Percentiles rank a stretch among this genome's conserved stretches.
Evolutionary conservation across 2,888 invertebrate genomes (phyloP).

Genomic region (Laspeyria flexula): DNA sequence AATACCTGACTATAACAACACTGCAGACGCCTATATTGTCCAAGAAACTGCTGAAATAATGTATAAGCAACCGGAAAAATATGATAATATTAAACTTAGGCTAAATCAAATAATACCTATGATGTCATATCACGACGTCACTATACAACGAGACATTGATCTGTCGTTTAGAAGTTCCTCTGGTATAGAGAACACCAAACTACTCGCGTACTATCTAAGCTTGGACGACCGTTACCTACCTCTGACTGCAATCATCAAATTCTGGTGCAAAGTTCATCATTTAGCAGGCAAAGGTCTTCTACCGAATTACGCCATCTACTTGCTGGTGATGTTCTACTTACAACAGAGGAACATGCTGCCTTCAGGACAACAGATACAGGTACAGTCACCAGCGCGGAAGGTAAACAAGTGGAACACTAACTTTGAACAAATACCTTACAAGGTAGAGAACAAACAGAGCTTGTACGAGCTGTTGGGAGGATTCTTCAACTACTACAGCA

Average conservation of each 20-base stretch:
- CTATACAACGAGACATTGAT: conserved; percentile 22
- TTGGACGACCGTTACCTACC: conserved; percentile 22
- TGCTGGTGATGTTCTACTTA: conserved; percentile 17
- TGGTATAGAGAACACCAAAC: neutral
- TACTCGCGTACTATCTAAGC: conserved; percentile 30
- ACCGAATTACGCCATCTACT: conserved; percentile 1
- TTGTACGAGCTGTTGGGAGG: conserved; percentile 51
- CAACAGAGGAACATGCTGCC: conserved; percentile 14
- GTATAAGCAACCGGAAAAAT: conserved; percentile 16
- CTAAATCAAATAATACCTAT: neutral
- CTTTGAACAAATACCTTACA: neutral
- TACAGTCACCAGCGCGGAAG: neutral
- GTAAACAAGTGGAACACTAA: neutral
- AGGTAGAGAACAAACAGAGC: conserved; percentile 12
- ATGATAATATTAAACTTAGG: neutral
- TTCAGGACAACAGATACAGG: conserved; percentile 4
- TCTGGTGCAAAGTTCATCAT: conserved; percentile 25
- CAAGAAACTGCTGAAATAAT: conserved; percentile 14
- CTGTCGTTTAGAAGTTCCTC: conserved; percentile 12
- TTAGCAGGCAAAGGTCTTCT: neutral
- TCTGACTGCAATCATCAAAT: conserved; percentile 31
- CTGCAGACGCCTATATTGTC: conserved; percentile 6
- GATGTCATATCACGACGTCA: conserved; percentile 14
- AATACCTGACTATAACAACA: conserved; percentile 12
- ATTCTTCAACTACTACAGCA: conserved; percentile 54